Evolutionary conservation across 2,113 vertebrate genomes (phyloP).

Genomic region (Echinops telfairi): DNA sequence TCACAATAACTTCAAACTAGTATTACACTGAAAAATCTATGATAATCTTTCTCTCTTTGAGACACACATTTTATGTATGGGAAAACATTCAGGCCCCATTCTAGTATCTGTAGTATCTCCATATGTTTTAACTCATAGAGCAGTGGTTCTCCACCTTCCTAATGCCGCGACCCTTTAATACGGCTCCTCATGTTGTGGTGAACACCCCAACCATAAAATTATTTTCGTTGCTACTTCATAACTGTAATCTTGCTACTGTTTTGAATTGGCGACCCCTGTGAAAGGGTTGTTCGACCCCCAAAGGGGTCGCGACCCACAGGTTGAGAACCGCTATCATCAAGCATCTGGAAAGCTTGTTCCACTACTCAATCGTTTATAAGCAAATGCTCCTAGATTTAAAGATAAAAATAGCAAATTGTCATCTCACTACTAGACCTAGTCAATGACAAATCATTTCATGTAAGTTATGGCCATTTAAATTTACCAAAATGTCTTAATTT

Average conservation of each 20-base stretch:
- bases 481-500: conserved; percentile 74
- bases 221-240: too few relatives aligned
- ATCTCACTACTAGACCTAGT: conserved; percentile 67
- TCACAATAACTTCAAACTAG: conserved; percentile 58
- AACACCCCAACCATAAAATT: too few relatives aligned
- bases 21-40: conserved; percentile 61
- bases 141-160: too few relatives aligned
- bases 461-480: conserved; percentile 71
- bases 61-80: conserved; percentile 74
- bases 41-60: conserved; percentile 44
- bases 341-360: conserved; percentile 67
- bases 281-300: too few relatives aligned
- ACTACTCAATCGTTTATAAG: conserved; percentile 73
- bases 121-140: conserved; percentile 77
- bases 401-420: conserved; percentile 75
- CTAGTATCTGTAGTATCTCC: conserved; percentile 71
- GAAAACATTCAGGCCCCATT: conserved; percentile 69
- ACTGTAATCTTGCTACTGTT: too few relatives aligned
- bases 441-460: conserved; percentile 67
- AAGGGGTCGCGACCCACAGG: too few relatives aligned
- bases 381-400: conserved; percentile 72
- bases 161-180: too few relatives aligned
- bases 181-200: too few relatives aligned
- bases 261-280: too few relatives aligned
- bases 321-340: not conserved